Conservation (phyloP, 1,140 invertebrate species). For the Reticulitermes speratus region DNA sequence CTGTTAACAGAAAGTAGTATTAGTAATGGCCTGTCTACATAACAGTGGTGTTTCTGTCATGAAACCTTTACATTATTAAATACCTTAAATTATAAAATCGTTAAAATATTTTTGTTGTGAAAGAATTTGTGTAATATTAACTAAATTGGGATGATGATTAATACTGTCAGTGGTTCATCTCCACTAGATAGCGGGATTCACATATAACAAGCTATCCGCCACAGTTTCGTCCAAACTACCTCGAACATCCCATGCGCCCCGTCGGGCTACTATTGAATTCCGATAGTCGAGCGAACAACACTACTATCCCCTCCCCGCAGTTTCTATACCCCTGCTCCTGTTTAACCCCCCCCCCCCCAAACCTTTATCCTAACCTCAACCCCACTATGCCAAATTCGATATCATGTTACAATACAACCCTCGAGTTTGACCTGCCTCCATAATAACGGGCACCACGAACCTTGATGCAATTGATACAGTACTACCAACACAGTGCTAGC, state of each 20-base stretch:
- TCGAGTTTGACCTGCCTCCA: not conserved
- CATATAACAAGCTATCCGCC: not conserved
- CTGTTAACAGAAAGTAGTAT: too few relatives aligned
- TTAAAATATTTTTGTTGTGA: too few relatives aligned
- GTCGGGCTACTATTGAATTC: slow-evolving; percentile 3
- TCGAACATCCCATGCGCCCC: not conserved
- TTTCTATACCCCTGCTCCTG: not conserved
- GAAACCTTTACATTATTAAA: too few relatives aligned
- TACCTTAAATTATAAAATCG: too few relatives aligned
- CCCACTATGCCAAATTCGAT: slow-evolving; percentile 14
- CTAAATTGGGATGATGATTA: too few relatives aligned
- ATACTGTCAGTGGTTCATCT: not conserved
- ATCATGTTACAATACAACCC: slow-evolving; percentile 12
- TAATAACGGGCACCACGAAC: not conserved
- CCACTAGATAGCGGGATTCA: not conserved
- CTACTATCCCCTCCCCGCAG: not conserved
- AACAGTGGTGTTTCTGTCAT: too few relatives aligned
- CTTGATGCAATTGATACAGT: not conserved
- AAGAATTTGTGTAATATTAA: too few relatives aligned
- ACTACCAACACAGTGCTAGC: not conserved
- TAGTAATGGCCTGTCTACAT: too few relatives aligned
- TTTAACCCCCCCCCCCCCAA: not conserved
- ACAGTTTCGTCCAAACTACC: slow-evolving; percentile 7
- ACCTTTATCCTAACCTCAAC: too few relatives aligned
- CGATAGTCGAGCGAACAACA: not conserved